Percentiles rank a stretch among this genome's conserved stretches.
Evolutionary conservation across 1,140 invertebrate genomes (phyloP).

Genomic region (Andrena cerasifolii): DNA sequence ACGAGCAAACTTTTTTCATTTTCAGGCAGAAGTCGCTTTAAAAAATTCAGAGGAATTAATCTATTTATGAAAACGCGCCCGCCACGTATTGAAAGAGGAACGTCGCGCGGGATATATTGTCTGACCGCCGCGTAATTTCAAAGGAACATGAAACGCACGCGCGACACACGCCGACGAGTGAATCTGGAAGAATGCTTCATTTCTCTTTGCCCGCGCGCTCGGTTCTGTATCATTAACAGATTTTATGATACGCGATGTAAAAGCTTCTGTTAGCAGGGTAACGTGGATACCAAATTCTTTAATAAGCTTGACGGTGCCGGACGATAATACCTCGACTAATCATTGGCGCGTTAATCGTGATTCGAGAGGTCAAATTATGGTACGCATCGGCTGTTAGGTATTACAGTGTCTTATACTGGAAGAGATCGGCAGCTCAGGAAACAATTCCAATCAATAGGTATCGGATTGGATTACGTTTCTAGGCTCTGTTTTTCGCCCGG

Average conservation of each 20-base stretch:
- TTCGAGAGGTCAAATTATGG: too few species aligned
- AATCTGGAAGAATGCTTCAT: conserved; percentile 8
- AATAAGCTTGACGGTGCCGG: too few species aligned
- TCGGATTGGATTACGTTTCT: conserved; percentile 17
- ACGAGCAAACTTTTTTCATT: conserved; percentile 67
- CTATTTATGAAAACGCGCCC: conserved; percentile 61
- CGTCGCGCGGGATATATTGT: conserved; percentile 1
- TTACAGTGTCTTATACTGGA: background rate
- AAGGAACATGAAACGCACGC: conserved; percentile 9
- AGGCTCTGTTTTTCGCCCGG: background rate
- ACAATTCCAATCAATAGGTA: conserved; percentile 28
- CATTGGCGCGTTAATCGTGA: too few species aligned
- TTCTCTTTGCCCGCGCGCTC: background rate
- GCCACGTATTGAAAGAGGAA: conserved; percentile 40
- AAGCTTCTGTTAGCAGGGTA: too few species aligned
- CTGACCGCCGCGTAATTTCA: background rate
- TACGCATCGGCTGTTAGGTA: too few species aligned
- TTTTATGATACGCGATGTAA: background rate
- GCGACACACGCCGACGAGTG: background rate
- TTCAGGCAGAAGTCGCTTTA: conserved; percentile 58
- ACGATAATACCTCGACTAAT: too few species aligned
- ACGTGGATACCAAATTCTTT: too few species aligned
- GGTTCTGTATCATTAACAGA: too few species aligned
- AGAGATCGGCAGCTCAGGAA: background rate
- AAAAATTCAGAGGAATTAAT: conserved; percentile 67